phyloP scores from a whole-genome alignment of 2,797 vertebrate genomes.

The Danio choprae region DNA sequence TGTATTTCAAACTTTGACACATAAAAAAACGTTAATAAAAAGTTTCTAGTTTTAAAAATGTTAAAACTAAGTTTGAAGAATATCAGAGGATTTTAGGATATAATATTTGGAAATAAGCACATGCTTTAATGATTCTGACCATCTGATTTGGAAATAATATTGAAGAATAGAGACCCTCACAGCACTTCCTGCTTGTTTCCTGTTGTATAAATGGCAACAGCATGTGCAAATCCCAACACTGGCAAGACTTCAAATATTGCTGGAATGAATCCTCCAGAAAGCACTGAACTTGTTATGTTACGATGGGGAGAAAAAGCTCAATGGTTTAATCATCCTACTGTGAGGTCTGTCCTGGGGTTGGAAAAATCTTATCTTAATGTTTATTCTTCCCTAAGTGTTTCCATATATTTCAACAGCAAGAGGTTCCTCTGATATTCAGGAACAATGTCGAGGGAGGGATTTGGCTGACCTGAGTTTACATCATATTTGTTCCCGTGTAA shows the following conservation, averaged over 20 bases:
- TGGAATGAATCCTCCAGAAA: constrained; percentile 40
- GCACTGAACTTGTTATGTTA: constrained; percentile 17
- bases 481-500: constrained; percentile 43
- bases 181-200: constrained; percentile 3
- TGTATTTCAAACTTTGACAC: no score
- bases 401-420: constrained; percentile 44
- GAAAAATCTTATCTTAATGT: constrained; percentile 46
- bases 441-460: not conserved
- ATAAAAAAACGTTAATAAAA: no score
- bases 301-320: not conserved
- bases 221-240: constrained; percentile 34
- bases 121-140: not conserved
- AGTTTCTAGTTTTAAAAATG: no score
- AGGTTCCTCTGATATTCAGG: constrained; percentile 18
- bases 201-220: constrained; percentile 18
- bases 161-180: not conserved
- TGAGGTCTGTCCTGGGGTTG: constrained; percentile 34
- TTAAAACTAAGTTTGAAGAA: no score
- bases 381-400: constrained; percentile 40
- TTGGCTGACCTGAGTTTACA: constrained; percentile 16
- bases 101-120: not conserved
- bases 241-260: constrained; percentile 32
- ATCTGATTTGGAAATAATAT: not conserved
- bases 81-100: no score
- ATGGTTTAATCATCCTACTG: constrained; percentile 41